phyloP scores from a whole-genome alignment of 2,113 vertebrate species.

The Redunca redunca region DNA sequence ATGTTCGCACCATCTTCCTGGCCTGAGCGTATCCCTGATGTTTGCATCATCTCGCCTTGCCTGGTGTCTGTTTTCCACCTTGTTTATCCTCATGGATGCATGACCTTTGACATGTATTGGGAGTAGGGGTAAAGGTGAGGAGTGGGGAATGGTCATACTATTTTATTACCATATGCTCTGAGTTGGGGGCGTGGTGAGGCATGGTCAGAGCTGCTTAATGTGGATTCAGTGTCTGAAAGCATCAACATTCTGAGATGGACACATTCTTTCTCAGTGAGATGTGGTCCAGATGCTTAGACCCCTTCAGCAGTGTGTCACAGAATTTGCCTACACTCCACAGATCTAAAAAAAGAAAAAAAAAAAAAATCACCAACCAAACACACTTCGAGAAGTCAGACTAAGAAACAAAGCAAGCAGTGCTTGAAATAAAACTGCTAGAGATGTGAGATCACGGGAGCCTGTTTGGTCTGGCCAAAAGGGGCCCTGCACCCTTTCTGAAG shows the following conservation, averaged over 20 bases:
- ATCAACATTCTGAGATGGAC: not conserved
- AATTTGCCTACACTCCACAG: not conserved
- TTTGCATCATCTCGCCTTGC: not conserved
- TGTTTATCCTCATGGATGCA: constrained; percentile 48
- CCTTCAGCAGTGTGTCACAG: constrained; percentile 24
- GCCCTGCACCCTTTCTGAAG: not conserved
- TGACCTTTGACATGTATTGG: constrained; percentile 57
- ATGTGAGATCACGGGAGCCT: not conserved
- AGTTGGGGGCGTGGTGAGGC: not conserved
- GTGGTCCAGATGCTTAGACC: not conserved
- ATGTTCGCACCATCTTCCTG: constrained; percentile 14
- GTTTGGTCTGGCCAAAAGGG: not conserved
- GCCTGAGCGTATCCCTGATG: constrained; percentile 60
- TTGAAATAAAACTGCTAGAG: not conserved
- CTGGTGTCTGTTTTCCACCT: constrained; percentile 8
- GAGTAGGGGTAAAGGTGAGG: not conserved
- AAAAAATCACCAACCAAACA: constrained; percentile 4
- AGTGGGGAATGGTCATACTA: not conserved
- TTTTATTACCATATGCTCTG: not conserved
- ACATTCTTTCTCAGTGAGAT: not conserved
- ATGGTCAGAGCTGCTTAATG: not conserved
- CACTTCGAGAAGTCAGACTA: not conserved
- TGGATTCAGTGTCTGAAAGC: not conserved
- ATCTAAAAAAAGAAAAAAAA: constrained; percentile 6
- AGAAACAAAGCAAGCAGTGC: constrained; percentile 1